phyloP scores from a whole-genome alignment of 2,888 invertebrate species.

The Falcaria lacertinaria region DNA sequence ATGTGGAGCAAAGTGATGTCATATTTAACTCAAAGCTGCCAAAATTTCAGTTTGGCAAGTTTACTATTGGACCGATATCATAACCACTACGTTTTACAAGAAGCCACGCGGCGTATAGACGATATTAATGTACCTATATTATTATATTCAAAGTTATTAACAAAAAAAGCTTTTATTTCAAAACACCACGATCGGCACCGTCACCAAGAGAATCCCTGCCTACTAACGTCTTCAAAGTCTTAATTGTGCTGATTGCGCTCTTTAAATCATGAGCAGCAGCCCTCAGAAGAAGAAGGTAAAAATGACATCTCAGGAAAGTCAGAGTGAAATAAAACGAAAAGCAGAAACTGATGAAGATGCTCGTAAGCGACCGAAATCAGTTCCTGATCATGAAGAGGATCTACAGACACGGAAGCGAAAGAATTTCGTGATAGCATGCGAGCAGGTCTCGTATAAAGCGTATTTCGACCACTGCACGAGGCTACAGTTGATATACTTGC shows the following conservation, averaged over 20 bases:
- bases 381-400: conserved; percentile 28
- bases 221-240: no score
- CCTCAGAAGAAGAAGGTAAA: conserved; percentile 40
- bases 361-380: conserved; percentile 36
- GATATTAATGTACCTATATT: no score
- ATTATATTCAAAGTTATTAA: no score
- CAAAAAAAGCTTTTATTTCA: no score
- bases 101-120: no score
- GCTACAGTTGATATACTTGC: conserved; percentile 46
- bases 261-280: conserved; percentile 34
- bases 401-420: conserved; percentile 40
- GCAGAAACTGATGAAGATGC: conserved; percentile 20
- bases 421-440: conserved; percentile 62
- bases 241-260: not conserved
- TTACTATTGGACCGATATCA: no score
- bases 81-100: no score
- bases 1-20: no score
- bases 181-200: no score
- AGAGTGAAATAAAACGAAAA: conserved; percentile 22
- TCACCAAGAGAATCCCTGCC: no score
- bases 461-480: conserved; percentile 48
- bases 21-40: no score
- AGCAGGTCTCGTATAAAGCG: conserved; percentile 50
- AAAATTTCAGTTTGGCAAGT: no score
- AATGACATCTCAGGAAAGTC: conserved; percentile 5